A percentile compares a stretch with the other conserved stretches of the same genome.
These are phyloP conservation scores for Agelas oroides DNA, from an alignment of 37 sponge, comb jelly and placozoan genomes.

Conservation along the genomic window DNA sequence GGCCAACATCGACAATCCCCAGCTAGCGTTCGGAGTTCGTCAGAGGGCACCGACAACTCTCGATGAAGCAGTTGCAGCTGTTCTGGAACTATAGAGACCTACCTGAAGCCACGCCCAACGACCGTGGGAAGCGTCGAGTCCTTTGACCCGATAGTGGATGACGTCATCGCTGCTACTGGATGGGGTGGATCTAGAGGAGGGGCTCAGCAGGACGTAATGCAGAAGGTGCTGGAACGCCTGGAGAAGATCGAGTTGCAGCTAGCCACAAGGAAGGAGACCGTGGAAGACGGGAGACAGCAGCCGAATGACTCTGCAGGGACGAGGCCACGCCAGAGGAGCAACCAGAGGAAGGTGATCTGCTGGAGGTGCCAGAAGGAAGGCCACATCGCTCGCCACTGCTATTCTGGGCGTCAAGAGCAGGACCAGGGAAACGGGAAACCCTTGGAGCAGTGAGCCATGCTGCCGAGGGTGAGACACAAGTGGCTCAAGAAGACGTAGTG, in stretches of 20 bases:
- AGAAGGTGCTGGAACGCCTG: slow-evolving; percentile 10
- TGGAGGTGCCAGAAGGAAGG: slow-evolving; percentile 18
- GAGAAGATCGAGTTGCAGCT: slow-evolving; percentile 8
- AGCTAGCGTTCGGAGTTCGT: slow-evolving; percentile 25
- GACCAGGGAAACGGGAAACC: slow-evolving; percentile 41
- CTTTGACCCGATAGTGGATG: not conserved
- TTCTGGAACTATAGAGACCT: slow-evolving; percentile 44
- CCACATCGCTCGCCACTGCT: slow-evolving; percentile 38
- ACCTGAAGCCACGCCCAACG: not conserved
- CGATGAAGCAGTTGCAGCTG: slow-evolving; percentile 16
- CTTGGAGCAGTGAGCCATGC: slow-evolving; percentile 24
- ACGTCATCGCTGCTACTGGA: not conserved
- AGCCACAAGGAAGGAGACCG: not conserved
- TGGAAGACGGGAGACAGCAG: not conserved
- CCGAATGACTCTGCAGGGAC: not conserved
- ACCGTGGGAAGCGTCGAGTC: not conserved
- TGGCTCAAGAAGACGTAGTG: not conserved
- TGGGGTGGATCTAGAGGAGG: not conserved
- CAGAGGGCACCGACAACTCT: slow-evolving; percentile 15
- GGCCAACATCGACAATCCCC: slow-evolving; percentile 1
- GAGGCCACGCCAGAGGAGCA: no score
- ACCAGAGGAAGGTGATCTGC: not conserved
- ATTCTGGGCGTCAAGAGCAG: not conserved
- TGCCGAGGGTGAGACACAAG: slow-evolving; percentile 13
- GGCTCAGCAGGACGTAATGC: not conserved